Conservation (phyloP, 2,797 vertebrate genomes). For the Coracias cyanogaster region DNA sequence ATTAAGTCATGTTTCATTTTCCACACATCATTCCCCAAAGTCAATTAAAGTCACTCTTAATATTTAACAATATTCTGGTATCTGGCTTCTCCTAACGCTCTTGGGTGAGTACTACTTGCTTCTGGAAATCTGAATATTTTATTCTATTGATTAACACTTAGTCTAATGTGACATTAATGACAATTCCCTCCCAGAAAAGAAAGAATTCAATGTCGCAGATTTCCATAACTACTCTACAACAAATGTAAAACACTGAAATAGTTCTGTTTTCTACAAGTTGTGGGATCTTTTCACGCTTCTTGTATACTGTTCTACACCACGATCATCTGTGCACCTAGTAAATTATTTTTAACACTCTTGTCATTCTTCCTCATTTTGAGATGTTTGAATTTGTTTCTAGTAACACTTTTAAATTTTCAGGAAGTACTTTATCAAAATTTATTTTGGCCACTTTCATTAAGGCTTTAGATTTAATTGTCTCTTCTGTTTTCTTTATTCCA, state of each 20-base stretch:
- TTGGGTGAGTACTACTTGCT: background rate
- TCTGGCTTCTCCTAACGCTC: background rate
- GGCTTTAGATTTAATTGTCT: background rate
- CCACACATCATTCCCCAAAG: background rate
- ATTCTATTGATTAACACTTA: background rate
- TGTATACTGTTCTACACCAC: background rate
- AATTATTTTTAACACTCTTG: background rate
- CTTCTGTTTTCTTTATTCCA: background rate
- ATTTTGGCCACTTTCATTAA: background rate
- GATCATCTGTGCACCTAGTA: rapidly evolving
- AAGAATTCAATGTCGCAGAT: background rate
- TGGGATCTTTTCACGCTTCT: background rate
- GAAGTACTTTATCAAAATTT: background rate
- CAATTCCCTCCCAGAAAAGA: background rate
- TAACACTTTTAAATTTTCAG: background rate
- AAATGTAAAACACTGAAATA: background rate
- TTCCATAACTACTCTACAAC: background rate
- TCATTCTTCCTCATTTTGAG: background rate
- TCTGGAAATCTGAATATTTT: background rate
- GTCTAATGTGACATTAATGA: background rate
- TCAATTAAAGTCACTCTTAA: background rate
- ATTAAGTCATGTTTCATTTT: background rate
- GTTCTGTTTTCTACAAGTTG: background rate
- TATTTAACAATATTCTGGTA: background rate
- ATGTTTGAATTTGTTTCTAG: background rate